A percentile compares a stretch with the other conserved stretches of the same genome.
phyloP scores from a whole-genome alignment of 1,140 invertebrate species.

The Scaptodrosophila lebanonensis region DNA sequence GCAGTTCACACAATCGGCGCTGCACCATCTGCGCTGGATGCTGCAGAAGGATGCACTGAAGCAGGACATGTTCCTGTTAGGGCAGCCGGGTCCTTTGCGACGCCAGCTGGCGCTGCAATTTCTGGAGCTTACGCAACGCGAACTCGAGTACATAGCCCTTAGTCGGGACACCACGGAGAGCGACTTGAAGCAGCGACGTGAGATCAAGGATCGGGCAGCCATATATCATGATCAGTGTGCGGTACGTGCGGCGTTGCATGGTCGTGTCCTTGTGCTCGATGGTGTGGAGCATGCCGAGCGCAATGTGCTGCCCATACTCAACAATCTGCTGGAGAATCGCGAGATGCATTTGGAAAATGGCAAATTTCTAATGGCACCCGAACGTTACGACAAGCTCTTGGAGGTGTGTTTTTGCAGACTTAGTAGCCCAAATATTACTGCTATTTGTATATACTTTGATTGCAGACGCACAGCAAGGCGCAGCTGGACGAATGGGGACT shows the following conservation, averaged over 20 bases:
- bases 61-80: slow-evolving; percentile 97
- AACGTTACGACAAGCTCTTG: slow-evolving; percentile 93
- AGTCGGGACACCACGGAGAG: slow-evolving; percentile 97
- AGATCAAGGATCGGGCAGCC: slow-evolving; percentile 91
- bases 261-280: slow-evolving; percentile 94
- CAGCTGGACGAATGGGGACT: slow-evolving; percentile 92
- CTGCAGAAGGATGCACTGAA: slow-evolving; percentile 94
- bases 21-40: slow-evolving; percentile 94
- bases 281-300: slow-evolving; percentile 98
- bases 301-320: slow-evolving; percentile 97
- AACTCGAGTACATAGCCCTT: slow-evolving; percentile 95
- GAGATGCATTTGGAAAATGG: slow-evolving; percentile 99
- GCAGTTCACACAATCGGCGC: slow-evolving; percentile 83
- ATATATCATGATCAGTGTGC: slow-evolving; percentile 97
- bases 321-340: slow-evolving; percentile 98
- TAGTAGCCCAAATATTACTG: neutral
- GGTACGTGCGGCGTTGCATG: slow-evolving; percentile 92
- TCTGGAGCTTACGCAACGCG: slow-evolving; percentile 90
- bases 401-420: slow-evolving; percentile 79
- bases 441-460: neutral
- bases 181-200: slow-evolving; percentile 96
- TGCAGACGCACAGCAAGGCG: slow-evolving; percentile 80
- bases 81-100: slow-evolving; percentile 87
- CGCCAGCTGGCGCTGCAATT: slow-evolving; percentile 91
- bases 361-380: slow-evolving; percentile 91